Percentiles rank a stretch among this genome's conserved stretches.
Evolutionary conservation across 1,140 invertebrate genomes (phyloP).

Genomic region (Caenorhabditis tropicalis): DNA sequence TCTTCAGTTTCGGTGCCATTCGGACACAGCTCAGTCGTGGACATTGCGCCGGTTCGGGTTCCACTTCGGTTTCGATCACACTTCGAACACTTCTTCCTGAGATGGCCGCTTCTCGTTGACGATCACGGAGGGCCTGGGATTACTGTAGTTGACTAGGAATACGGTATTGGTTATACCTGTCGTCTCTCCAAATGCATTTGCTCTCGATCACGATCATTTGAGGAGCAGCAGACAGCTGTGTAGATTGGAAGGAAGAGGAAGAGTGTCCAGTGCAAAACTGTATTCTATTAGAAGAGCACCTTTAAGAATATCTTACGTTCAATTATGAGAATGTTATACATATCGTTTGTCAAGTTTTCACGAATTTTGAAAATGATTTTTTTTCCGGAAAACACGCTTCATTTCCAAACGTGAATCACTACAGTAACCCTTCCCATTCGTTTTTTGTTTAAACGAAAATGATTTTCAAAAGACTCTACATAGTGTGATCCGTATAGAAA

Average conservation of each 20-base stretch:
- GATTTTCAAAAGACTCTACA: neutral
- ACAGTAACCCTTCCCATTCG: too few species aligned
- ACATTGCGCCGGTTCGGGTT: constrained; percentile 4
- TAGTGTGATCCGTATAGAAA: neutral
- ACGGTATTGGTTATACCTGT: neutral
- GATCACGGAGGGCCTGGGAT: constrained; percentile 5
- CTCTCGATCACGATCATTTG: constrained; percentile 10
- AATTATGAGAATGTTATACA: constrained; percentile 11
- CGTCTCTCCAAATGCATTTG: constrained; percentile 25
- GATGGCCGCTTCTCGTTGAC: constrained; percentile 33
- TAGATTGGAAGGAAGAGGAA: neutral
- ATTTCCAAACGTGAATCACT: too few species aligned
- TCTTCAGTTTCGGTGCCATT: constrained; percentile 19
- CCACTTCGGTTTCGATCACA: constrained; percentile 36
- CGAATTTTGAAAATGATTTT: neutral
- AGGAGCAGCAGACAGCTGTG: neutral
- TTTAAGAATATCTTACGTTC: neutral
- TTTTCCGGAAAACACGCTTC: too few species aligned
- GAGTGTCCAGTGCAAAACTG: constrained; percentile 16
- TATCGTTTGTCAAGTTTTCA: neutral
- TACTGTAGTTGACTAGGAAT: neutral
- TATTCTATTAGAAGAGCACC: neutral
- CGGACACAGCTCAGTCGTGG: constrained; percentile 14
- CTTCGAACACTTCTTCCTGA: constrained; percentile 39
- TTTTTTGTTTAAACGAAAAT: neutral